These are phyloP conservation scores for Rhagoletis zephyria DNA, from an alignment of 1,140 invertebrate species.

Conservation along the genomic window DNA sequence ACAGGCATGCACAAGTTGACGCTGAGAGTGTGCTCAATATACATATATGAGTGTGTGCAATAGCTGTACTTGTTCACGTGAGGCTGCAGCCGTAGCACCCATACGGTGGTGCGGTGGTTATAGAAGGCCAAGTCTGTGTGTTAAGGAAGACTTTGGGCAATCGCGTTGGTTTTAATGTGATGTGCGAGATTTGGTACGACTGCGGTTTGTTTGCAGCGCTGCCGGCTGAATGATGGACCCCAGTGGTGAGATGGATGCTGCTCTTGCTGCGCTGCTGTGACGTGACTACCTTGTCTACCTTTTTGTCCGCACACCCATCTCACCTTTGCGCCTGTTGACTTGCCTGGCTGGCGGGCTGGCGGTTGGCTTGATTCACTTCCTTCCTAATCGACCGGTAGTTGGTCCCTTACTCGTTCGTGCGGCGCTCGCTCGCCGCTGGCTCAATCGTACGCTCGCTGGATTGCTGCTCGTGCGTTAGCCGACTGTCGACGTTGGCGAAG, in stretches of 20 bases:
- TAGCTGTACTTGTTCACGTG: not conserved
- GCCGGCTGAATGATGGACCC: not conserved
- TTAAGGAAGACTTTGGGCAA: not conserved
- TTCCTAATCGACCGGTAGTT: not conserved
- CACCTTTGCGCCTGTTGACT: not conserved
- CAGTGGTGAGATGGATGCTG: not conserved
- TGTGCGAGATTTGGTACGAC: not conserved
- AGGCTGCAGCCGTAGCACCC: not conserved
- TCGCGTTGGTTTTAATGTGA: too few relatives aligned
- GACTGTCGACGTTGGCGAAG: constrained; percentile 1
- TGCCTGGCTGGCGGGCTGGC: not conserved
- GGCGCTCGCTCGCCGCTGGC: not conserved
- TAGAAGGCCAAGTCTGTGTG: not conserved
- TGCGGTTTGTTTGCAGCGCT: constrained; percentile 6
- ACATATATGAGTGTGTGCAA: not conserved
- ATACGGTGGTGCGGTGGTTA: not conserved
- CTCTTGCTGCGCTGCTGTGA: not conserved
- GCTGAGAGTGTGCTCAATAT: not conserved
- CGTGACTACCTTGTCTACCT: not conserved
- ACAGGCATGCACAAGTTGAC: not conserved
- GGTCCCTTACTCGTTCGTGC: constrained; percentile 13
- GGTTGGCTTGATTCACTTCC: not conserved
- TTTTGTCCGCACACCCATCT: not conserved
- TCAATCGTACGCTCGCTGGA: not conserved
- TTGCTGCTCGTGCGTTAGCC: not conserved